Evolutionary conservation across 2,888 invertebrate genomes (phyloP), one percentile per base, ranked within the genome.

Genomic region (Adineta ricciae): DNA sequence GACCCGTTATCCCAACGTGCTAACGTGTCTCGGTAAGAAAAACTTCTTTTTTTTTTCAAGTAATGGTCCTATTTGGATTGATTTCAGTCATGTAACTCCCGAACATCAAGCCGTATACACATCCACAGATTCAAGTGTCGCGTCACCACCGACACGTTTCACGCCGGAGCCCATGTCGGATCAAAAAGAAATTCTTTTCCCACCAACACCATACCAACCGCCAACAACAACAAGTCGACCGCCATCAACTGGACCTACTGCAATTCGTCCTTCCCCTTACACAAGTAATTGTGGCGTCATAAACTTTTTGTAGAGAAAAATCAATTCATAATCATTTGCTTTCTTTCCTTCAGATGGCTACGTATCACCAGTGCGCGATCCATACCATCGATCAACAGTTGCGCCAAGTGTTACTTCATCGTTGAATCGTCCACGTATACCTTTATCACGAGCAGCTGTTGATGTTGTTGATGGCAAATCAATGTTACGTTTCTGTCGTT

Each of bases 401-500:
- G 41, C 78, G n/a, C 78, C 78, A 78, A 78, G 78, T 64, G n/a
- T 78, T 0, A n/a, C 78, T n/a, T 78, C 78, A 41, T 41, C 78
- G 9, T 41, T 78, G 3, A 78, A 11, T 24, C 38, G 41, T 78
- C n/a, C 78, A 41, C 41, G 64, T 64, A 19, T 64, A 14, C 41
- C 41, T 4, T 78, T 78, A n/a, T 41, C 41, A 21, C 78, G 78
- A n/a, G 41, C 78, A 24, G 78, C 78, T 41, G 41, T 78, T 11
- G 78, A 78, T 78, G 78, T 78, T 78, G 78, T 78, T 16, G 78
- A 41, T 78, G 41, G 19, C 21, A 78, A 78, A 41, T 78, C 78
- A 24, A 41, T 78, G 41, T 41, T 78, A 41, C 78, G 78, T 78
- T 78, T 41, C n/a, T 78, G 78, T 41, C 78, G 78, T 78, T 78